Conservation (phyloP, 2,797 vertebrate genomes). For the Steatocranus sp. region DNA sequence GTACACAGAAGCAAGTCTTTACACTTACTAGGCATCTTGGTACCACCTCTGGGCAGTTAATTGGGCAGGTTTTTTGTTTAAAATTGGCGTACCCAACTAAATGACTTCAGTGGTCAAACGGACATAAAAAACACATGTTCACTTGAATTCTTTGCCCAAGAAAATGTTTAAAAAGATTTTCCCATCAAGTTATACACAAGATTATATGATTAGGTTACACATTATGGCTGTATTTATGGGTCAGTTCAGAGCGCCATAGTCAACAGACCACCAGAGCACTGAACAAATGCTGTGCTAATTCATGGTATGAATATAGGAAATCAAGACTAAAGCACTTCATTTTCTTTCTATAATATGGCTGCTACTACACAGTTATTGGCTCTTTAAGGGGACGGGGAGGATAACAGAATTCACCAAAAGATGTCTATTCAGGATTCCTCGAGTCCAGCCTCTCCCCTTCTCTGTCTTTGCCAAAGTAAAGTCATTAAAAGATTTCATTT, state of each 20-base stretch:
- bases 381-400: not conserved
- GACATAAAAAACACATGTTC: not conserved
- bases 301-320: not conserved
- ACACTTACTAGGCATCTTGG: not conserved
- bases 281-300: not conserved
- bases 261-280: not conserved
- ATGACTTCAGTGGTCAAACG: not conserved
- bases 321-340: not conserved
- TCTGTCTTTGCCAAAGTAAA: not conserved
- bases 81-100: not conserved
- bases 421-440: not conserved
- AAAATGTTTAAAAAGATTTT: not conserved
- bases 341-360: not conserved
- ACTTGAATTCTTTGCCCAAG: not conserved
- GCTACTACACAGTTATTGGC: not conserved
- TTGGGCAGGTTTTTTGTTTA: not conserved
- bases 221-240: not conserved
- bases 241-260: fast-evolving
- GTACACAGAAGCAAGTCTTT: not conserved
- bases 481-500: not conserved
- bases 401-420: not conserved
- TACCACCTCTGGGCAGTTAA: not conserved
- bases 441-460: not conserved
- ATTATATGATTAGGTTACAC: not conserved
- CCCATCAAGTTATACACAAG: not conserved